Conservation (phyloP, 1,140 invertebrate species). For the Euglossa dilemma region DNA sequence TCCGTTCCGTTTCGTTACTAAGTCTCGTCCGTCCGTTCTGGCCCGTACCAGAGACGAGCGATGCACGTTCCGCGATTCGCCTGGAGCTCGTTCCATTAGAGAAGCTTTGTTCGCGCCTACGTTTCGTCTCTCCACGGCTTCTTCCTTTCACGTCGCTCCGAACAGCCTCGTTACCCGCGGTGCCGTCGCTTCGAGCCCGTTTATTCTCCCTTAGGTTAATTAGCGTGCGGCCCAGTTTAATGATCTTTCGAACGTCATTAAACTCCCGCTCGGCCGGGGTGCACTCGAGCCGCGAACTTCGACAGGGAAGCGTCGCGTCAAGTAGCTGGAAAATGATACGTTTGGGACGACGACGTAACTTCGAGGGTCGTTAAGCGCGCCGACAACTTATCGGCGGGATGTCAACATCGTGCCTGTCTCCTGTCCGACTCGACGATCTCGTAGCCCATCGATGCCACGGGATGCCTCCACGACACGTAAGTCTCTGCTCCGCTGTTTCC, state of each 20-base stretch:
- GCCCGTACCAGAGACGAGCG: too few species aligned
- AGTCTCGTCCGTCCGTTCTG: background rate
- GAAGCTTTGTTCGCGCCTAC: slow-evolving; percentile 27
- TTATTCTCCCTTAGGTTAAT: slow-evolving; percentile 21
- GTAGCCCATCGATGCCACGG: slow-evolving; percentile 38
- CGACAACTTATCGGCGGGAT: slow-evolving; percentile 55
- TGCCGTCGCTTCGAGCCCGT: slow-evolving; percentile 3
- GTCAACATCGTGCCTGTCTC: slow-evolving; percentile 51
- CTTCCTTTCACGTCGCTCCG: background rate
- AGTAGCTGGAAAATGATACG: slow-evolving; percentile 48
- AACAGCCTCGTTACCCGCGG: slow-evolving; percentile 10
- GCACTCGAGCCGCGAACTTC: slow-evolving; percentile 32
- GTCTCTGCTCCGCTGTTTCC: background rate
- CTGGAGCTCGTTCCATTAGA: slow-evolving; percentile 24
- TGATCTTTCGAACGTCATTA: slow-evolving; percentile 48
- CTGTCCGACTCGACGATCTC: slow-evolving; percentile 45
- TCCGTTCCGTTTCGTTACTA: background rate
- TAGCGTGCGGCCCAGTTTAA: slow-evolving; percentile 45
- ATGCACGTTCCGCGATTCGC: background rate
- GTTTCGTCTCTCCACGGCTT: background rate
- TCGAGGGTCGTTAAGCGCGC: slow-evolving; percentile 34
- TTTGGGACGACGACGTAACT: slow-evolving; percentile 28
- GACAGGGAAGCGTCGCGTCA: slow-evolving; percentile 15
- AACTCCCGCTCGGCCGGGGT: slow-evolving; percentile 10
- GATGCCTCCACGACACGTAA: slow-evolving; percentile 52